Conservation (phyloP, 2,797 vertebrate genomes). For the Rhinophrynus dorsalis region DNA sequence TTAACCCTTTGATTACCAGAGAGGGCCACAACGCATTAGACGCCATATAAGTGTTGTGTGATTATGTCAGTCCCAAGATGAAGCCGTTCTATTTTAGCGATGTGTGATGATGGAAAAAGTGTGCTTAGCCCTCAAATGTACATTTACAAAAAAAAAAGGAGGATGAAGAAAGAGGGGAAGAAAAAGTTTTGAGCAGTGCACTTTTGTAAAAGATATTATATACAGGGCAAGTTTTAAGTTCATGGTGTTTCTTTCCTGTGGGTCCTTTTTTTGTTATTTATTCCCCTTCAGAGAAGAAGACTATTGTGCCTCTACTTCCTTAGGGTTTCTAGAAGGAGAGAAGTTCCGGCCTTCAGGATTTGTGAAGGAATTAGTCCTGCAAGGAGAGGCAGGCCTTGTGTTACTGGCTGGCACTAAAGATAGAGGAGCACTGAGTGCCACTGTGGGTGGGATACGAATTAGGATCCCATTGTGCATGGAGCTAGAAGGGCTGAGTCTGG, state of each 20-base stretch:
- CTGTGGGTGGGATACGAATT: conserved; percentile 87
- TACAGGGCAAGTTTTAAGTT: conserved; percentile 39
- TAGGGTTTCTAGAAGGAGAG: conserved; percentile 91
- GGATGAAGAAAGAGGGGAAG: conserved; percentile 30
- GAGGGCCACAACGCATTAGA: no score
- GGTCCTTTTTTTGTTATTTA: conserved; percentile 47
- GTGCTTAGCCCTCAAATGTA: conserved; percentile 89
- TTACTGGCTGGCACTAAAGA: conserved; percentile 86
- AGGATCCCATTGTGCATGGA: conserved; percentile 85
- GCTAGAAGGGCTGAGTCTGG: conserved; percentile 83
- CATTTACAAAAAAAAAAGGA: conserved; percentile 70
- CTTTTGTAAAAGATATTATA: conserved; percentile 67
- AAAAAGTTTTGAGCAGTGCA: conserved; percentile 83
- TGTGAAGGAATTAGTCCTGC: conserved; percentile 92
- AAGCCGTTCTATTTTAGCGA: no score
- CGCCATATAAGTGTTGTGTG: no score
- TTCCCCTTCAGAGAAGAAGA: conserved; percentile 55
- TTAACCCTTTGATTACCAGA: no score
- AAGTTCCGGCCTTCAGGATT: conserved; percentile 88
- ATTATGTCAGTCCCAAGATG: no score
- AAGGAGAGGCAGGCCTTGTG: conserved; percentile 80
- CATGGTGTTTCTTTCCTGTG: conserved; percentile 43
- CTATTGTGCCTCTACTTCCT: conserved; percentile 97
- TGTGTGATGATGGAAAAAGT: no score
- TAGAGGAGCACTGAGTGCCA: conserved; percentile 88